phyloP scores from a whole-genome alignment of 2,888 invertebrate genomes.

The Dorcus hopei region DNA sequence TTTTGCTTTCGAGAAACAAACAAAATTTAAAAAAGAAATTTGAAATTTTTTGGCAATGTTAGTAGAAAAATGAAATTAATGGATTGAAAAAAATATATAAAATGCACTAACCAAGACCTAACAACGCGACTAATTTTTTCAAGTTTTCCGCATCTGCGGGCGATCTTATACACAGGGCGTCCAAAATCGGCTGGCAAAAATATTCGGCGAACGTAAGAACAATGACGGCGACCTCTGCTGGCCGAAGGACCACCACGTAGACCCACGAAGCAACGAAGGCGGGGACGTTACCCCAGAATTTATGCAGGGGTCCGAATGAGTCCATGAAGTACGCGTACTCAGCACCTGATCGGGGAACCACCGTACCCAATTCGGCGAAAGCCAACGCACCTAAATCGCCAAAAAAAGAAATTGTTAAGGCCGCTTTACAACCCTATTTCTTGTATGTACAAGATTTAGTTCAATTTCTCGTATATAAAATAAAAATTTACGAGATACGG shows the following conservation, averaged over 20 bases:
- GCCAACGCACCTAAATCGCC: conserved; percentile 65
- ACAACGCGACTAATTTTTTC: conserved; percentile 61
- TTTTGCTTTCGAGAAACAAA: neutral
- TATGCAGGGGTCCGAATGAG: conserved; percentile 66
- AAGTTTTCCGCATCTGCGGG: conserved; percentile 49
- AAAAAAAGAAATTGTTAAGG: conserved; percentile 4
- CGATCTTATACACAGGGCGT: conserved; percentile 42
- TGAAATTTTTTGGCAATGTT: neutral
- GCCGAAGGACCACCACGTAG: conserved; percentile 69
- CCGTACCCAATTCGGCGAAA: conserved; percentile 77
- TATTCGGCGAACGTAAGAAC: conserved; percentile 76
- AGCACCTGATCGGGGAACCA: conserved; percentile 75
- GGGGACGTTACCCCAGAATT: conserved; percentile 69
- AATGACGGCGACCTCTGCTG: conserved; percentile 76
- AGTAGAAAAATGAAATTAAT: too few relatives aligned
- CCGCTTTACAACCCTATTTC: too few relatives aligned
- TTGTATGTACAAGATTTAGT: neutral
- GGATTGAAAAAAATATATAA: too few relatives aligned
- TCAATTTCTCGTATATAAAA: neutral
- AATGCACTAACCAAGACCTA: conserved; percentile 58
- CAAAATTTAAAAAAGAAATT: too few relatives aligned
- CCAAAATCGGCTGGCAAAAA: conserved; percentile 63
- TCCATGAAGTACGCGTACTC: conserved; percentile 78
- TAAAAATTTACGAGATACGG: neutral
- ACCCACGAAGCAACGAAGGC: conserved; percentile 77